Conservation (phyloP, 2,113 vertebrate genomes). For the Gnathonemus longibarbis region DNA sequence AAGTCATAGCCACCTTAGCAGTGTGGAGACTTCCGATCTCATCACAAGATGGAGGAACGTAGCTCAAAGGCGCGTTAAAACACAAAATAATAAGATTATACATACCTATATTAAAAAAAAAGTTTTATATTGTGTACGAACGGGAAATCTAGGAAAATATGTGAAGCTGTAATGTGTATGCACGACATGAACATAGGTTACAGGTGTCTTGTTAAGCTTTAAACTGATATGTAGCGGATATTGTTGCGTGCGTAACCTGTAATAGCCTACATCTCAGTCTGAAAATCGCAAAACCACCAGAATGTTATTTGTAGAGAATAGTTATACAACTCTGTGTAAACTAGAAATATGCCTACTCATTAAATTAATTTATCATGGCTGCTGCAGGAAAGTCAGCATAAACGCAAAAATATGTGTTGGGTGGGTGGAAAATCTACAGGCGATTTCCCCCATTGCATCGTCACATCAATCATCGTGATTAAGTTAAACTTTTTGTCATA, state of each 20-base stretch:
- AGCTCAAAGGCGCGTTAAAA: not conserved
- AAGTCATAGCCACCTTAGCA: not conserved
- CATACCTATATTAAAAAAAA: not conserved
- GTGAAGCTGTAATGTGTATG: not conserved
- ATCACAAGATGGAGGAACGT: not conserved
- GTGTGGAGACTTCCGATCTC: not conserved
- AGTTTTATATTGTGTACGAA: not conserved
- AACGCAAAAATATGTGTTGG: not conserved
- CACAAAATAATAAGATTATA: not conserved
- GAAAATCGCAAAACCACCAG: not conserved
- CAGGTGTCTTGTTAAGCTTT: not conserved
- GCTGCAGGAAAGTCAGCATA: not conserved
- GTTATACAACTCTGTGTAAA: not conserved
- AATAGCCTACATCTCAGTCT: not conserved
- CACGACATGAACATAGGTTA: not conserved
- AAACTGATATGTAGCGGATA: not conserved
- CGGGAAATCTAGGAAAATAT: not conserved
- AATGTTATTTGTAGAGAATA: not conserved
- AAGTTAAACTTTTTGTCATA: not conserved
- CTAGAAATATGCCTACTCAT: not conserved
- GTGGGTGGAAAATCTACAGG: not conserved
- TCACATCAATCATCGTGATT: not conserved
- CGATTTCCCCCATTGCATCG: not conserved
- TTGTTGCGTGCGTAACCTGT: not conserved
- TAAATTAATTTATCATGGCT: not conserved